Base-by-base conservation (phyloP, 1,140 invertebrate species). In the Steinernema feltiae region DNA sequence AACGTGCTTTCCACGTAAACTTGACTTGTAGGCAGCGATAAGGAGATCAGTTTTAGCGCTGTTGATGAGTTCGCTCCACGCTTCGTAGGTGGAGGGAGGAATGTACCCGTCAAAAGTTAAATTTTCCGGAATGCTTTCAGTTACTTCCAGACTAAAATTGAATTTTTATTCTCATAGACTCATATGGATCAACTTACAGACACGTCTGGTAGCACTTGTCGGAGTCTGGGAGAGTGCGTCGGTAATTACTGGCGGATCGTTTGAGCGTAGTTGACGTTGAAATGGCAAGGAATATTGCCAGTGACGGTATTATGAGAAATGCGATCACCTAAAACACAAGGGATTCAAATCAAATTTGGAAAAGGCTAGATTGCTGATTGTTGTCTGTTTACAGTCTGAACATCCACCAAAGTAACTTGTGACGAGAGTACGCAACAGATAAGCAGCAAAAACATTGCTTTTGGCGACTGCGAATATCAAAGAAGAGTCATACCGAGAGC, bases 1-100 rank as follows among this genome's bases (percentile, higher is more conserved):
- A 15, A 85, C 84, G 73, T 85, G 84, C 72, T 86, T 86, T 12
- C 83, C 83, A 32, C 74, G 63, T 3, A 85, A 71, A 79, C 82
- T 84, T 0, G 82, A 83, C 72, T 85, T 85, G 71, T 85, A 85
- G 21, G 84, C 84, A 18, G 84, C 84, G 32, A 85, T 83, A 32
- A 74, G 69, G 12, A 85, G 21, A 12, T 79, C 75, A 18, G 76
- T 69, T 48, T 84, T 73, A 21, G 85, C 83, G 30, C 70, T 63
- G 31, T 71, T 29, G 71, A 85, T 84, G 15, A 85, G 69, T 32
- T 41, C 35, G 24, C 72, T 75, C 84, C 84, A 85, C 1, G 81
- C 85, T 2, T 80, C 46, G 70, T 82, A 86, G 1, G 84, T 85
- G 1, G 78, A 72, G 30, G 73, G 35, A 31, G 77, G 71, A 46